Conservation (phyloP, 2,113 vertebrate species). For the Alexandromys fortis region DNA sequence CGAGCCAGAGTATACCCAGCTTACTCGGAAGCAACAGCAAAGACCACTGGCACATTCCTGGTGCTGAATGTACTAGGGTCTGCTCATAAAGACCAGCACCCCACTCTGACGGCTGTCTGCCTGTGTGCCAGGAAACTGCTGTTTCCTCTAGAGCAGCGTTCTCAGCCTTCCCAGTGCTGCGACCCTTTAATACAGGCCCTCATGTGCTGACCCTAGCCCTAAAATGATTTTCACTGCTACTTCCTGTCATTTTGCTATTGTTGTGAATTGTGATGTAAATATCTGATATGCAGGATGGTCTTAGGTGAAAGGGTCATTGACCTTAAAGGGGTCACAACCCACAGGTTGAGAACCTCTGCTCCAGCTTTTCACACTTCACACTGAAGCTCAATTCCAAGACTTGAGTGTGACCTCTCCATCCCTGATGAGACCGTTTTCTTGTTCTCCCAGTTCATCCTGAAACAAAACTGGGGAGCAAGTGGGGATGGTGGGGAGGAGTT, state of each 20-base stretch:
- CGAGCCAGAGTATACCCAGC: not conserved
- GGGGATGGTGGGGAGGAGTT: no score
- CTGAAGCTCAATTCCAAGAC: not conserved
- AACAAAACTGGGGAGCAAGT: not conserved
- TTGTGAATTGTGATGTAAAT: not conserved
- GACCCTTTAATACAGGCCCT: not conserved
- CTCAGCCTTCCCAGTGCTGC: not conserved
- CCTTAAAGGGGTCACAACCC: not conserved
- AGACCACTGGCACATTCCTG: not conserved
- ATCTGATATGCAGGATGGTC: not conserved
- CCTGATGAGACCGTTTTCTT: not conserved
- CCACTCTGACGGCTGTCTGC: not conserved
- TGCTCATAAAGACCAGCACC: not conserved
- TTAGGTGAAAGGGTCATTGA: not conserved
- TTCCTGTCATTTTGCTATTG: not conserved
- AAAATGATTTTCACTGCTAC: not conserved
- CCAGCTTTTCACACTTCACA: not conserved
- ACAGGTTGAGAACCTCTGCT: no score
- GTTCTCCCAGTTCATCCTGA: not conserved
- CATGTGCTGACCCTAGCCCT: not conserved
- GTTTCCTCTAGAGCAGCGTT: not conserved
- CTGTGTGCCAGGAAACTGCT: not conserved
- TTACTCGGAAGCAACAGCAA: not conserved
- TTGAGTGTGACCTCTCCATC: not conserved
- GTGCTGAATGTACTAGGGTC: not conserved